A percentile compares a stretch with the other conserved stretches of the same genome.
Evolutionary conservation across 30 jellyfish, hydroid and myxozoan genomes (phyloP).

Genomic region (Aurelia sp.): DNA sequence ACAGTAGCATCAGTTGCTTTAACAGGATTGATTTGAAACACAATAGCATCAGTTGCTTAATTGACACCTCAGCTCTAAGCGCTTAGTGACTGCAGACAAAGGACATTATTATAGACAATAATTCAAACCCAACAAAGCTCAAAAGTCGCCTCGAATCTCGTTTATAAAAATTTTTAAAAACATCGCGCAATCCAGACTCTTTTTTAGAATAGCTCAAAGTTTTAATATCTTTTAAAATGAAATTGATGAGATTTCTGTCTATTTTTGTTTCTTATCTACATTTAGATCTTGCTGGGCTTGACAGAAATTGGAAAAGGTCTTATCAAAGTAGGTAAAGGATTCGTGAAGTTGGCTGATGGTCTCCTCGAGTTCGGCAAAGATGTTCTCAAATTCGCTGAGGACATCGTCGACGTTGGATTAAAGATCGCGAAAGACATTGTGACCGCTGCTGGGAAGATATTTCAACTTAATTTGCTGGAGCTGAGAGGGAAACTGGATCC

Average conservation of each 20-base stretch:
- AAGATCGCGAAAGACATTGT: conserved; percentile 32
- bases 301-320: conserved; percentile 52
- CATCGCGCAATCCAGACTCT: too few species aligned
- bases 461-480: conserved; percentile 17
- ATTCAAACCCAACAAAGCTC: too few species aligned
- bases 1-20: background rate
- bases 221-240: too few species aligned
- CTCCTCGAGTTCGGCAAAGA: conserved; percentile 43
- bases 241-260: too few species aligned
- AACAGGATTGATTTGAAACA: background rate
- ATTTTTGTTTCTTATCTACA: too few species aligned
- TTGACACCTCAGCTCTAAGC: too few species aligned
- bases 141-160: too few species aligned
- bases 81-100: background rate
- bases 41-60: too few species aligned
- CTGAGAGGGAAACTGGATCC: conserved; percentile 31
- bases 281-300: conserved; percentile 56
- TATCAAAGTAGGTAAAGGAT: conserved; percentile 51
- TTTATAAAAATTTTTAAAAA: too few species aligned
- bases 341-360: conserved; percentile 22
- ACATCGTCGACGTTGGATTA: conserved; percentile 40
- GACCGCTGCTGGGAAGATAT: conserved; percentile 14
- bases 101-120: background rate
- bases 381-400: conserved; percentile 22
- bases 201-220: too few species aligned